Conservation (phyloP, 2,797 vertebrate species). For the Sitta carolinensis region DNA sequence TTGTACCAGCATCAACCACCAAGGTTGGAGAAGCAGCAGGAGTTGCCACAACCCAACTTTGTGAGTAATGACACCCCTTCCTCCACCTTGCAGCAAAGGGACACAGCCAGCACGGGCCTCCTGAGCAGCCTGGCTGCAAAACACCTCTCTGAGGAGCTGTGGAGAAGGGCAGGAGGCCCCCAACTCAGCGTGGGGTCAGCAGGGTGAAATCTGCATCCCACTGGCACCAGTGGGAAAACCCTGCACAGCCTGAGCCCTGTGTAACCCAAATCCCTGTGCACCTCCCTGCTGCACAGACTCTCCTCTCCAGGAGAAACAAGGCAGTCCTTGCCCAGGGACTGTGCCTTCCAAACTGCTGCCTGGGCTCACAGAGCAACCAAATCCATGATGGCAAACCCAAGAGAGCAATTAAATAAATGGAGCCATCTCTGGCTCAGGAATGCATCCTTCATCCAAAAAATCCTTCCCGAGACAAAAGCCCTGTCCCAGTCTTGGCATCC, state of each 20-base stretch:
- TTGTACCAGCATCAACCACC: accelerated
- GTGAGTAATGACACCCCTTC: accelerated
- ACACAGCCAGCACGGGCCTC: background rate
- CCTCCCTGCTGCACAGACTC: accelerated
- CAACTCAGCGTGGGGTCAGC: accelerated
- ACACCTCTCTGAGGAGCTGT: background rate
- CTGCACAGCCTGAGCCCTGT: background rate
- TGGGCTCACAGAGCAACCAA: background rate
- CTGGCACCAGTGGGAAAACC: background rate
- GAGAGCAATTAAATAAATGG: background rate
- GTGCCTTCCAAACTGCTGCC: background rate
- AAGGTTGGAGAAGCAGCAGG: background rate
- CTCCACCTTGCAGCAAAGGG: background rate
- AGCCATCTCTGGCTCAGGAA: background rate
- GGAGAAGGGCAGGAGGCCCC: background rate
- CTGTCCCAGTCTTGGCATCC: accelerated
- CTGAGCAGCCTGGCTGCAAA: background rate
- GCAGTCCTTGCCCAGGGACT: background rate
- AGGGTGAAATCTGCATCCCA: background rate
- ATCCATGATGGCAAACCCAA: background rate
- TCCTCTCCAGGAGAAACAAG: background rate
- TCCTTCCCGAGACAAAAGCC: background rate
- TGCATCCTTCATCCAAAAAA: background rate
- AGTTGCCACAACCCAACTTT: accelerated
- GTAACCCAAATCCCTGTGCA: background rate